Percentiles rank a stretch among this genome's conserved stretches.
Conservation (phyloP, 2,888 invertebrate genomes). For the Neria commutata region DNA sequence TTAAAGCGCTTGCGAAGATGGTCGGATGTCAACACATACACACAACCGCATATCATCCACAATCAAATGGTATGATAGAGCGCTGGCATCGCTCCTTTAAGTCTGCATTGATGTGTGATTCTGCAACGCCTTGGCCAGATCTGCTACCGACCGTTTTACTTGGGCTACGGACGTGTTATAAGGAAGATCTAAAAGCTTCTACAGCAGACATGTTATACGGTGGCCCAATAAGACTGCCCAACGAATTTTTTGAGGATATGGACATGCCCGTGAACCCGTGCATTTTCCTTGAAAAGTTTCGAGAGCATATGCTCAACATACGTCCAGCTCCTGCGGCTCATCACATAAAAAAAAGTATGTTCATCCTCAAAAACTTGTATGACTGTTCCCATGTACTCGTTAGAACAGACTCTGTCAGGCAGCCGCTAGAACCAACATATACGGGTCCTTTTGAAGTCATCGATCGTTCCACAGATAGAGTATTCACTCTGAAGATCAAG, state of each 20-base stretch:
- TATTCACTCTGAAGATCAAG: constrained; percentile 1
- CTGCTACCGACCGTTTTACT: constrained; percentile 49
- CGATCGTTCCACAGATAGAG: constrained; percentile 12
- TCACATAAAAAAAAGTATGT: constrained; percentile 16
- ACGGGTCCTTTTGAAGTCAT: constrained; percentile 35
- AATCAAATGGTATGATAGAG: constrained; percentile 37
- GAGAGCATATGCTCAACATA: constrained; percentile 22
- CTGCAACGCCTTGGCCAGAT: constrained; percentile 39
- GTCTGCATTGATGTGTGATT: constrained; percentile 47
- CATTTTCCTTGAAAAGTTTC: constrained; percentile 13
- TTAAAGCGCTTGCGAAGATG: constrained; percentile 15
- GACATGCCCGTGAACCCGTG: constrained; percentile 12
- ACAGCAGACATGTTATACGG: constrained; percentile 50
- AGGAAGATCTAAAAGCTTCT: constrained; percentile 44
- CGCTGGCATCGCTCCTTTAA: constrained; percentile 58
- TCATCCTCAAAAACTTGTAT: constrained; percentile 22
- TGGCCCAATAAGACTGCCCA: constrained; percentile 38
- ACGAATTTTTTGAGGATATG: constrained; percentile 31
- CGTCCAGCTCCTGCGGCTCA: constrained; percentile 22
- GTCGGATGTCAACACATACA: constrained; percentile 19
- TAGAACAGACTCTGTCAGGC: constrained; percentile 15
- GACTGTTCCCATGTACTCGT: constrained; percentile 27
- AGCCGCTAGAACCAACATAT: constrained; percentile 35
- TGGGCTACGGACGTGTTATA: constrained; percentile 44
- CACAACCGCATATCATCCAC: constrained; percentile 19